These are phyloP conservation scores for Pomatostomus ruficeps DNA, from an alignment of 2,113 vertebrate species.

Conservation along the genomic window DNA sequence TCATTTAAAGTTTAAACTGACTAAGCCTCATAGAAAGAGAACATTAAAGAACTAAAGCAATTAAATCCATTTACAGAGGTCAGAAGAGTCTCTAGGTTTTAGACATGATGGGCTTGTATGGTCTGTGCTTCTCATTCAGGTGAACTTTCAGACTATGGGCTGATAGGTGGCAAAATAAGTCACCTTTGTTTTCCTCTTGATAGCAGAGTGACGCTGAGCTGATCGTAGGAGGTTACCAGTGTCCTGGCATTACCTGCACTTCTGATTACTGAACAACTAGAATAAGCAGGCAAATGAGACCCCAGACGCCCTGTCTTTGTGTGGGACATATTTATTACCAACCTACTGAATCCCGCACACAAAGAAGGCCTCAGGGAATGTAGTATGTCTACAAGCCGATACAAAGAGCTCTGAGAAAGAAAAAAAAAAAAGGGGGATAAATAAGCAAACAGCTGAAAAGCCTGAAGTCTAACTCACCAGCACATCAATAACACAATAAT, in stretches of 20 bases:
- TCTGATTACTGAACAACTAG: constrained; percentile 34
- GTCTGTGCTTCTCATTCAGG: background rate
- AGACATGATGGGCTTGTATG: background rate
- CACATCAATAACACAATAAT: constrained; percentile 62
- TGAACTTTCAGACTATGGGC: background rate
- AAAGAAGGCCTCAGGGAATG: constrained; percentile 22
- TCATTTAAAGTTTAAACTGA: constrained; percentile 54
- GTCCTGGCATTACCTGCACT: background rate
- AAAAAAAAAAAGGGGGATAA: background rate
- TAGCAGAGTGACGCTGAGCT: background rate
- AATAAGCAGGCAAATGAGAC: constrained; percentile 5
- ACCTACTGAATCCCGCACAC: constrained; percentile 20
- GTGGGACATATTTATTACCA: constrained; percentile 48
- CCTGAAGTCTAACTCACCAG: constrained; percentile 21
- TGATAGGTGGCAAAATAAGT: background rate
- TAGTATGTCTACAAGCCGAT: background rate
- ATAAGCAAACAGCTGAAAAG: constrained; percentile 28
- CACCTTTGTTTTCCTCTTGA: constrained; percentile 3
- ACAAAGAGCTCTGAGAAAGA: background rate
- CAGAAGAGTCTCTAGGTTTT: constrained; percentile 21
- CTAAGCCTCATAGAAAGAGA: constrained; percentile 57
- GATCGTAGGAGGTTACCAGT: background rate
- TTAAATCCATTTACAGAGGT: constrained; percentile 61
- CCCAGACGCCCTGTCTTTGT: background rate
- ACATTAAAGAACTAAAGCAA: constrained; percentile 10